A percentile compares a stretch with the other conserved stretches of the same genome.
phyloP scores from a whole-genome alignment of 2,113 vertebrate genomes.

The Electrona antarctica region DNA sequence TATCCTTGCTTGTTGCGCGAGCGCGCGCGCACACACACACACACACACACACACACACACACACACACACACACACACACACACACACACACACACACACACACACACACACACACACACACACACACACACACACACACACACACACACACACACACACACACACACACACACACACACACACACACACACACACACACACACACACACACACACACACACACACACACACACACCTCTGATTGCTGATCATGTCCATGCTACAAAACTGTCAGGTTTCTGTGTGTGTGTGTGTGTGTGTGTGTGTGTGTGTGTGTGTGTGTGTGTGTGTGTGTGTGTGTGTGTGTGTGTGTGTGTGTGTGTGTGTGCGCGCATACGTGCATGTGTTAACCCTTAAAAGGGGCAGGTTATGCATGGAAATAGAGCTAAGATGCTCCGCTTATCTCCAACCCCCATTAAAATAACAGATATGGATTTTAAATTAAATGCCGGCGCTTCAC shows the following conservation, averaged over 20 bases:
- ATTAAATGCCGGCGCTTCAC: slow-evolving; percentile 19
- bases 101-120: too few relatives aligned
- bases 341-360: too few relatives aligned
- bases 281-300: too few relatives aligned
- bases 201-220: too few relatives aligned
- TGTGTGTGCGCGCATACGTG: neutral
- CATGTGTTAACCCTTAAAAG: neutral
- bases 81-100: neutral
- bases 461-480: slow-evolving; percentile 10
- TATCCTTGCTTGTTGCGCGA: neutral
- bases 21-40: neutral
- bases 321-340: too few relatives aligned
- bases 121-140: neutral
- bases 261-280: neutral
- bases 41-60: too few relatives aligned
- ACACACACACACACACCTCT: too few relatives aligned
- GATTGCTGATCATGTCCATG: neutral
- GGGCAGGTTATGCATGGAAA: neutral
- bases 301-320: too few relatives aligned
- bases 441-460: slow-evolving; percentile 1
- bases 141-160: neutral
- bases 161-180: neutral
- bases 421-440: neutral
- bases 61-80: neutral
- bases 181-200: neutral